phyloP scores from a whole-genome alignment of 2,113 vertebrate genomes.

The Hypocryptadius cinnamomeus region DNA sequence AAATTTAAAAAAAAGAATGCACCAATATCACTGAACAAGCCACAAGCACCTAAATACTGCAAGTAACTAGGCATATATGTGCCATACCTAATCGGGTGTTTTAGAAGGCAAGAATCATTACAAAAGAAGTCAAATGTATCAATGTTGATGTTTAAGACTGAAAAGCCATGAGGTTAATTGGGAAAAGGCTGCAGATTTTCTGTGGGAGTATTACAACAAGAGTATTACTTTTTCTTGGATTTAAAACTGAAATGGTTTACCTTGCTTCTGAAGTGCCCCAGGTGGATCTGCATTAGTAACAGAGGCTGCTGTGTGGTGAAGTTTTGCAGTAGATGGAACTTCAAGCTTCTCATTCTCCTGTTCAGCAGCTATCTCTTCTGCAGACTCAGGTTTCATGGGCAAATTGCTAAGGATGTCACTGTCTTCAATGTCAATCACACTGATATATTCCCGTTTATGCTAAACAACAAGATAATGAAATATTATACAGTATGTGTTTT shows the following conservation, averaged over 20 bases:
- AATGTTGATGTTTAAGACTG: background rate
- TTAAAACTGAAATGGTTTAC: conserved; percentile 1
- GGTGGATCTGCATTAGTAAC: conserved; percentile 30
- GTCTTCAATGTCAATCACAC: conserved; percentile 80
- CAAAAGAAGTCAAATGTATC: background rate
- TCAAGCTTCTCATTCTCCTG: background rate
- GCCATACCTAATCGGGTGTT: background rate
- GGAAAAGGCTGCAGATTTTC: background rate
- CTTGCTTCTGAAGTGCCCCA: background rate
- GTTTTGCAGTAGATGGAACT: conserved; percentile 53
- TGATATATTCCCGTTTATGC: conserved; percentile 69
- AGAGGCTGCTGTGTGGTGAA: conserved; percentile 68
- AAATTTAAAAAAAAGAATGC: background rate
- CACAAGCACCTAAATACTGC: background rate
- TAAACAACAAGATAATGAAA: background rate
- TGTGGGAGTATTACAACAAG: background rate
- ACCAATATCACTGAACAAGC: background rate
- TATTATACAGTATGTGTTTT: background rate
- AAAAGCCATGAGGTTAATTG: background rate
- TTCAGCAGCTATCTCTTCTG: background rate
- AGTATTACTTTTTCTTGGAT: background rate
- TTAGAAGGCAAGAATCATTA: background rate
- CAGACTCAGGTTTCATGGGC: conserved; percentile 1
- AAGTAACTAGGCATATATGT: background rate
- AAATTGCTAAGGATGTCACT: conserved; percentile 56